These are phyloP conservation scores for Agapostemon virescens DNA, from an alignment of 2,888 invertebrate genomes.

Conservation along the genomic window DNA sequence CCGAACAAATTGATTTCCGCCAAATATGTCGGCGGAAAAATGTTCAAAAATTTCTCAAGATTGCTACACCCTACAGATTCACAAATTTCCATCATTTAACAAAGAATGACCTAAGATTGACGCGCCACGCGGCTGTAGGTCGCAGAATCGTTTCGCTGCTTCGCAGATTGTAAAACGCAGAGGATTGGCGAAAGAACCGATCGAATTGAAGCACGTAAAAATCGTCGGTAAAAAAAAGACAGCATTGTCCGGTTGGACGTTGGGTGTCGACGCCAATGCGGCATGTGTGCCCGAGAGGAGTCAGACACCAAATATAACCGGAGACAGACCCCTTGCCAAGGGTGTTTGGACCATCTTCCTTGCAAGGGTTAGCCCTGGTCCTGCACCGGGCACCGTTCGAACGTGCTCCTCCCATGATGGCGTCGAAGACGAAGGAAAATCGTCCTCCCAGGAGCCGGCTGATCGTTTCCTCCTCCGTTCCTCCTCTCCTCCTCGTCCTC, in stretches of 20 bases:
- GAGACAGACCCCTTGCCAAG: conserved; percentile 78
- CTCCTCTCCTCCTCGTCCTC: neutral
- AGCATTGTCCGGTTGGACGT: conserved; percentile 69
- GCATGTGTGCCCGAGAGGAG: conserved; percentile 74
- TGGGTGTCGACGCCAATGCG: conserved; percentile 71
- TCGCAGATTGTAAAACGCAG: neutral
- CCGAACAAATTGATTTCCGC: too few relatives aligned
- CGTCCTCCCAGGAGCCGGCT: conserved; percentile 22
- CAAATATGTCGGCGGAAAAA: too few relatives aligned
- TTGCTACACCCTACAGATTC: too few relatives aligned
- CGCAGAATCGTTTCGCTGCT: too few relatives aligned
- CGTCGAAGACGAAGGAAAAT: conserved; percentile 49
- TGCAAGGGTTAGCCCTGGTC: conserved; percentile 70
- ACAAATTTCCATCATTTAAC: too few relatives aligned
- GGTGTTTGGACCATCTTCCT: conserved; percentile 76
- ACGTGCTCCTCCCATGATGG: conserved; percentile 46
- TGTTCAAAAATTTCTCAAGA: too few relatives aligned
- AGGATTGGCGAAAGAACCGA: neutral
- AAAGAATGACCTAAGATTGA: too few relatives aligned
- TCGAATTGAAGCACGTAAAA: neutral
- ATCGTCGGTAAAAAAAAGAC: conserved; percentile 41
- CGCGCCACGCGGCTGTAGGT: too few relatives aligned
- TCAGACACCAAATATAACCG: conserved; percentile 79
- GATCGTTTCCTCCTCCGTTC: conserved; percentile 26
- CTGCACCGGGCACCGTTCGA: conserved; percentile 32